A percentile compares a stretch with the other conserved stretches of the same genome.
Evolutionary conservation across 2,888 invertebrate genomes (phyloP).

Genomic region (Cybosia mesomella): DNA sequence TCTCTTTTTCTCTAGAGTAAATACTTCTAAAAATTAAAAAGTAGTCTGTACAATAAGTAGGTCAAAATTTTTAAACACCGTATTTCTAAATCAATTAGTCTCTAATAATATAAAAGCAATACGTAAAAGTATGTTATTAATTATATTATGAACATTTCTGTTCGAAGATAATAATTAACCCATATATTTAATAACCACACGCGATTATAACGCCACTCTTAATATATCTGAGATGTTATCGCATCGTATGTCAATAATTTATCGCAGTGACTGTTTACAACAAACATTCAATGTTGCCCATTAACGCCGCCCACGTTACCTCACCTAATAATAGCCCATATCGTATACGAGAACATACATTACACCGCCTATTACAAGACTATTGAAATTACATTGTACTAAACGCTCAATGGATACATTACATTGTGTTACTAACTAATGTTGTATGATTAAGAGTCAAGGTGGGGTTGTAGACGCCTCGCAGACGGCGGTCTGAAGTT

Average conservation of each 20-base stretch:
- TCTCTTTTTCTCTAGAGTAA: background rate
- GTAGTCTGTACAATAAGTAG: background rate
- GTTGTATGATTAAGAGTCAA: conserved; percentile 48
- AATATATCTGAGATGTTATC: conserved; percentile 43
- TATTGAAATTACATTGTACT: conserved; percentile 41
- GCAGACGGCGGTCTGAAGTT: conserved; percentile 69
- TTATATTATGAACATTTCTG: background rate
- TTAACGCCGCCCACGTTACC: conserved; percentile 55
- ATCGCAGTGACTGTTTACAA: conserved; percentile 52
- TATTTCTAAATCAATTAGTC: conserved; percentile 2
- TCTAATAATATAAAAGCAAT: background rate
- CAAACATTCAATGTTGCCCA: conserved; percentile 66
- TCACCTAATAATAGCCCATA: conserved; percentile 34
- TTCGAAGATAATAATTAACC: conserved; percentile 36
- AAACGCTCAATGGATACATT: conserved; percentile 61
- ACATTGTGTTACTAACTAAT: conserved; percentile 45
- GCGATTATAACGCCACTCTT: conserved; percentile 37
- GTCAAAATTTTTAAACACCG: background rate
- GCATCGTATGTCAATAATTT: conserved; percentile 43
- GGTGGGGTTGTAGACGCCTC: conserved; percentile 71
- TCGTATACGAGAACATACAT: conserved; percentile 52
- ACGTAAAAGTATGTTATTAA: background rate
- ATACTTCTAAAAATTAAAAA: background rate
- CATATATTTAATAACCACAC: conserved; percentile 29
- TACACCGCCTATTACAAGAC: conserved; percentile 53